A percentile compares a stretch with the other conserved stretches of the same genome.
Conservation (phyloP, 2,113 vertebrate genomes). For the Ceuthmochares aereus region DNA sequence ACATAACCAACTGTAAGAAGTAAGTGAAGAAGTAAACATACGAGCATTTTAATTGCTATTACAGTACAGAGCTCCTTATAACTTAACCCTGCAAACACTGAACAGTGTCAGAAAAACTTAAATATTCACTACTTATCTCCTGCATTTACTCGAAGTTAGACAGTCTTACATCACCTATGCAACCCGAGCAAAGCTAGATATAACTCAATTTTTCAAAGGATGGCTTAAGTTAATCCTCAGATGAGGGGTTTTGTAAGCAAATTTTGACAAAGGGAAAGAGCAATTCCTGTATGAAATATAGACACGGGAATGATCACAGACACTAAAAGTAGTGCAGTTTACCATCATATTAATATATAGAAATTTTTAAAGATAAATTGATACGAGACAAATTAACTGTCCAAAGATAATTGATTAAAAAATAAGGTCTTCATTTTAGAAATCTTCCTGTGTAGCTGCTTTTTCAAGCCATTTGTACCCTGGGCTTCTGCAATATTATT, state of each 20-base stretch:
- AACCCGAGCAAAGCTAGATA: background rate
- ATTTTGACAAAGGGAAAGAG: background rate
- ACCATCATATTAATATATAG: background rate
- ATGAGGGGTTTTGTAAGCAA: background rate
- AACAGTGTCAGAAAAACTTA: background rate
- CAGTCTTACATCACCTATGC: background rate
- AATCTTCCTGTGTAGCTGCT: background rate
- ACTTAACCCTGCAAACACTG: background rate
- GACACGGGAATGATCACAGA: background rate
- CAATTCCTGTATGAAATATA: background rate
- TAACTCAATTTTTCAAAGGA: background rate
- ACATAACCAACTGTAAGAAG: background rate
- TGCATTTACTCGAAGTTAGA: background rate
- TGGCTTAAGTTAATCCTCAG: background rate
- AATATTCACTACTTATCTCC: background rate
- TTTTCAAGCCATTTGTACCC: background rate
- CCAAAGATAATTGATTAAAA: background rate
- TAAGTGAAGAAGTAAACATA: background rate
- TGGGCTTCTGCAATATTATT: background rate
- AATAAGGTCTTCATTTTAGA: background rate
- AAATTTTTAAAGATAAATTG: background rate
- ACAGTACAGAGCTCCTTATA: background rate
- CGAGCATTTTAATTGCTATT: background rate
- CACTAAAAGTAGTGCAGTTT: background rate
- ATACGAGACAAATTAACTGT: background rate